These are phyloP conservation scores for Copsychus sechellarum DNA, from an alignment of 2,113 vertebrate genomes.

Conservation along the genomic window DNA sequence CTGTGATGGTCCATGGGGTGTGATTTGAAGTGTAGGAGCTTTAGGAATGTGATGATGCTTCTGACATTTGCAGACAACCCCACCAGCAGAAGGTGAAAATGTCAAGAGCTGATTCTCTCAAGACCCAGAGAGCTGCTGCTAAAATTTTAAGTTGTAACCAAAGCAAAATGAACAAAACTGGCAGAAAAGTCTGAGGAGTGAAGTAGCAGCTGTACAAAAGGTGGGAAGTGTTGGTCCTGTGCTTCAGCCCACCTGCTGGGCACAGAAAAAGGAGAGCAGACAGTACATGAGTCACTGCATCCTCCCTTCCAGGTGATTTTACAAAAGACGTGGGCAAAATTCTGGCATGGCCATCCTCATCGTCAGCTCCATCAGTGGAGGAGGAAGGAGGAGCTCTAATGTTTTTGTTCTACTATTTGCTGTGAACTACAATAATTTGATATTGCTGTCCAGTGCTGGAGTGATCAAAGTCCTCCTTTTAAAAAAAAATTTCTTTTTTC, in stretches of 20 bases:
- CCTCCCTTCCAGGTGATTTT: constrained; percentile 10
- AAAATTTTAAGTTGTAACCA: neutral
- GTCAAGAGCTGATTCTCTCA: neutral
- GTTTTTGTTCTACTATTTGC: neutral
- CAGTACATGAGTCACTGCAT: rapidly evolving
- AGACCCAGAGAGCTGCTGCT: neutral
- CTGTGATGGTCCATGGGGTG: neutral
- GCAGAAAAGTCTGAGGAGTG: neutral
- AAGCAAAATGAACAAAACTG: neutral
- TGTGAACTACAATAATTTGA: neutral
- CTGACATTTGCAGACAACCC: neutral
- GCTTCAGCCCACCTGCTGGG: neutral
- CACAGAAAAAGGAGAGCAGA: neutral
- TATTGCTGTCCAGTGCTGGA: neutral
- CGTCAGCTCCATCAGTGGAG: constrained; percentile 22
- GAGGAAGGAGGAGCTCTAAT: neutral
- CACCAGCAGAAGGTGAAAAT: neutral
- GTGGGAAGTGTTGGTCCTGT: neutral
- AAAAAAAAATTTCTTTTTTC: too few relatives aligned
- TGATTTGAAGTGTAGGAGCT: neutral
- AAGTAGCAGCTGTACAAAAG: neutral
- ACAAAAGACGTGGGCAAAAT: constrained; percentile 37
- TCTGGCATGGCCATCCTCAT: neutral
- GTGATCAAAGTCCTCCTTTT: neutral
- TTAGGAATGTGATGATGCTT: neutral